These are phyloP conservation scores for Chrysocyon brachyurus DNA, from an alignment of 2,797 vertebrate genomes.

Conservation along the genomic window DNA sequence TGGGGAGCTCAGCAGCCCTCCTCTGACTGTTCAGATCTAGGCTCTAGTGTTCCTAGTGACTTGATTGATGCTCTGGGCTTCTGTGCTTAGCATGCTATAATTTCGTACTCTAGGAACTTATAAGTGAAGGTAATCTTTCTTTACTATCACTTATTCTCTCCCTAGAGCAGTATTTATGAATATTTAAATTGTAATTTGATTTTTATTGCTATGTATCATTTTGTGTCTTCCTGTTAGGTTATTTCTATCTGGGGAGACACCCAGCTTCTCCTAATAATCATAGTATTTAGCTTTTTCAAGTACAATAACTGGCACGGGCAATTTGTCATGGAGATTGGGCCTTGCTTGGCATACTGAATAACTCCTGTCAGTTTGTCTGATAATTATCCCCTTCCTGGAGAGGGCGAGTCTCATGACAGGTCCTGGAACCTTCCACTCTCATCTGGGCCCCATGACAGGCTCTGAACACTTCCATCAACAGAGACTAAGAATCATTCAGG, in stretches of 20 bases:
- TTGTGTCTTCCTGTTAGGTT: background rate
- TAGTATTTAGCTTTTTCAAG: background rate
- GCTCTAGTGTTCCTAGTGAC: background rate
- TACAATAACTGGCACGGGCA: background rate
- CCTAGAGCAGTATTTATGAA: background rate
- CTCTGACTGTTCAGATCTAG: background rate
- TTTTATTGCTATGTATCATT: background rate
- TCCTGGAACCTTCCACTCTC: background rate
- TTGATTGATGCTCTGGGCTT: background rate
- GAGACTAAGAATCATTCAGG: background rate
- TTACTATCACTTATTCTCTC: background rate
- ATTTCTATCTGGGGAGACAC: background rate
- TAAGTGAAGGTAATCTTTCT: background rate
- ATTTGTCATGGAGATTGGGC: background rate
- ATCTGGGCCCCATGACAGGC: background rate
- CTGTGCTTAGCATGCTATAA: rapidly evolving
- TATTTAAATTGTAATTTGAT: background rate
- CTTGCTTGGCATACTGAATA: background rate
- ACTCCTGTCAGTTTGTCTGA: background rate
- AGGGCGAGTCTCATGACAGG: background rate
- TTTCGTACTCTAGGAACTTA: background rate
- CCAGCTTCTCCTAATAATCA: background rate
- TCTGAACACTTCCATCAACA: background rate
- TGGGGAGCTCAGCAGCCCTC: background rate
- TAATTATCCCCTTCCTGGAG: background rate